Conservation (phyloP, 2,888 invertebrate genomes). For the Melipona bicolor region DNA sequence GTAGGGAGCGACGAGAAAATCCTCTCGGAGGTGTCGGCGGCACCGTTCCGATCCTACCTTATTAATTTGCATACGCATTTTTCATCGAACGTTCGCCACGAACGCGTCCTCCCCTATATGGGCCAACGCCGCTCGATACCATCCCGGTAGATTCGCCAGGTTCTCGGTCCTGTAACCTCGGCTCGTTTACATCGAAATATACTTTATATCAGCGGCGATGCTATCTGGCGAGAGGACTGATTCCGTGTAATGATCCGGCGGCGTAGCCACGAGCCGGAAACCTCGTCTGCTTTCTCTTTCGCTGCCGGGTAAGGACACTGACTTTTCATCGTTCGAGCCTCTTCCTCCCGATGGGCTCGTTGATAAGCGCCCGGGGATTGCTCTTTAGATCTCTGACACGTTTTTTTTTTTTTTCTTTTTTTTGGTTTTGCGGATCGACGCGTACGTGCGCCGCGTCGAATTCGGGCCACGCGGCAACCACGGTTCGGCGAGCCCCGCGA, state of each 20-base stretch:
- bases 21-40: conserved; percentile 59
- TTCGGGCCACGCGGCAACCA: conserved; percentile 29
- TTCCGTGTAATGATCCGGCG: conserved; percentile 67
- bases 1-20: conserved; percentile 49
- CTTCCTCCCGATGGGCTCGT: conserved; percentile 43
- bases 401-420: conserved; percentile 9
- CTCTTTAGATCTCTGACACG: conserved; percentile 40
- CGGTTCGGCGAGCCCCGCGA: conserved; percentile 9
- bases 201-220: conserved; percentile 65
- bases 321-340: conserved; percentile 49
- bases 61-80: conserved; percentile 71
- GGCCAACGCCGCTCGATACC: conserved; percentile 50
- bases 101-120: conserved; percentile 64
- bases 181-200: conserved; percentile 66
- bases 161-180: conserved; percentile 26
- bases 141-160: conserved; percentile 37
- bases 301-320: conserved; percentile 52
- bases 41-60: conserved; percentile 62
- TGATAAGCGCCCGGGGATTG: conserved; percentile 47
- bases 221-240: conserved; percentile 54
- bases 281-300: conserved; percentile 68
- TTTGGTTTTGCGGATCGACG: conserved; percentile 11
- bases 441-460: conserved; percentile 32
- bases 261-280: conserved; percentile 38
- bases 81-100: conserved; percentile 48